Evolutionary conservation across 2,888 invertebrate genomes (phyloP).

Genomic region (Drosophila neotestacea): DNA sequence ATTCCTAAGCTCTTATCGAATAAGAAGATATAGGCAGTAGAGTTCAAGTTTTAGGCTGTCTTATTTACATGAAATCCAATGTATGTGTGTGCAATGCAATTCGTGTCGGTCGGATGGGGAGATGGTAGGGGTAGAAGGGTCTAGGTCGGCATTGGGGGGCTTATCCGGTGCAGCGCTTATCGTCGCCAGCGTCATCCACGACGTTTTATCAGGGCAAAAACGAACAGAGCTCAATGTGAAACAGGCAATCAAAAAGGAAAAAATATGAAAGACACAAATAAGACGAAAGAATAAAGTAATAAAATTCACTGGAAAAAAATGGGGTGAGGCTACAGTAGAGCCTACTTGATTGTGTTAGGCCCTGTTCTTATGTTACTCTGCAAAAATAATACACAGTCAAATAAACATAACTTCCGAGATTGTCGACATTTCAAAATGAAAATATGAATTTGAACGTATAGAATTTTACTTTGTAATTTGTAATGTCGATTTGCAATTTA

Average conservation of each 20-base stretch:
- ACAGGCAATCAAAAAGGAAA: slow-evolving; percentile 30
- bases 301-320: slow-evolving; percentile 7
- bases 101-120: neutral
- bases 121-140: neutral
- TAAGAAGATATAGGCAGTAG: too few relatives aligned
- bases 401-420: too few relatives aligned
- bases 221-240: slow-evolving; percentile 33
- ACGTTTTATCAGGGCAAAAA: slow-evolving; percentile 36
- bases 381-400: too few relatives aligned
- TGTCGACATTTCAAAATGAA: too few relatives aligned
- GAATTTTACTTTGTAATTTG: too few relatives aligned
- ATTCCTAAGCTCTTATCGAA: too few relatives aligned
- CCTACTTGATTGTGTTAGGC: too few relatives aligned
- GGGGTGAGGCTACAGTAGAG: too few relatives aligned
- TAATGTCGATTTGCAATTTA: too few relatives aligned
- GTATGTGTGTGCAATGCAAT: slow-evolving; percentile 29
- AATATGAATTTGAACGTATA: too few relatives aligned
- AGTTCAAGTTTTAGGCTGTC: too few relatives aligned
- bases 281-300: slow-evolving; percentile 7
- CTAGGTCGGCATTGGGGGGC: slow-evolving; percentile 18
- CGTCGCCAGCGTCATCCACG: slow-evolving; percentile 48
- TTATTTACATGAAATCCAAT: neutral
- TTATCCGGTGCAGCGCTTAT: slow-evolving; percentile 60
- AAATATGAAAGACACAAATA: slow-evolving; percentile 5
- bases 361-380: too few relatives aligned